Evolutionary conservation across 2,797 vertebrate species (phyloP), one percentile per base, ranked within the genome.

Genomic region (Neopelma chrysocephalum): DNA sequence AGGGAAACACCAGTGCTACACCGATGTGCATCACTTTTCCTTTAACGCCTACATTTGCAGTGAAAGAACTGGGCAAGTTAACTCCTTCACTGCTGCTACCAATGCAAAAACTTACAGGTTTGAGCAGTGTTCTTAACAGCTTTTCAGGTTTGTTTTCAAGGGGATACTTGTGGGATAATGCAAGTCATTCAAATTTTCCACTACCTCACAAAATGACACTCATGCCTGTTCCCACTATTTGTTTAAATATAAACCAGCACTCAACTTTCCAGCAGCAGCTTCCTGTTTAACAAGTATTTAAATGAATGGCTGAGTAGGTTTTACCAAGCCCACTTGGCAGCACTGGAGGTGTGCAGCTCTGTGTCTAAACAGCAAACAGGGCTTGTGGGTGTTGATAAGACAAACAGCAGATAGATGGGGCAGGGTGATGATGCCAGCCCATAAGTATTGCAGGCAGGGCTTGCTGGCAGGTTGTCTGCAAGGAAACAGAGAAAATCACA

Each of bases 221-320:
- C 43, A 8, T 22, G 61, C 40, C 65, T 26, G 32, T 89, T 96
- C 91, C 90, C 61, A 65, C 87, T 96, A 9, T 93, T 88, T 84
- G 82, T 92, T 95, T 83, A 88, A 84, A 86, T 76, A 94, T 71
- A 89, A 93, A 94, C 69, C 38, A 90, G 83, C 1, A 0, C 87
- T 96, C 82, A 72, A 81, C 87, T 95, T 89, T 57, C 72, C 95
- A 95, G 80, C 65, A 76, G 80, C 58, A 88, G 72, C 71, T 94
- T 97, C 94, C 93, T 95, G 94, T 88, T 94, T 76, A 93, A 89
- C 61, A 42, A 90, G 85, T 87, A 90, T 91, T 95, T 94, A 94
- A 94, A 94, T 78, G 87, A 94, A 76, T 9, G 17, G 62, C 66
- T 82, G 10, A 4, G 72, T 65, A 62, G 66, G 58, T 66, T 94